Conservation (phyloP, 2,888 invertebrate species). For the Sarcophaga variegata region DNA sequence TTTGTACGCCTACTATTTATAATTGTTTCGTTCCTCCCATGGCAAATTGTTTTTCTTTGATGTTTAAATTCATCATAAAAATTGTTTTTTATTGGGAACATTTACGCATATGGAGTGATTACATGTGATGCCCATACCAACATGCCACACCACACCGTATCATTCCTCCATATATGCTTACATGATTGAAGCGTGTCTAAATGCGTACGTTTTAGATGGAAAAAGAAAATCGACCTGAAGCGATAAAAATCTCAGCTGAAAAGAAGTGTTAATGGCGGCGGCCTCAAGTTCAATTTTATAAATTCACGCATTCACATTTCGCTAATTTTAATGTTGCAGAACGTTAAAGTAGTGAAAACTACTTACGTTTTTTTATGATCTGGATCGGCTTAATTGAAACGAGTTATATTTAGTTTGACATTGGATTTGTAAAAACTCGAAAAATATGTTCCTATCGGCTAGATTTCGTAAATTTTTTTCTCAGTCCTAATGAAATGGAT, state of each 20-base stretch:
- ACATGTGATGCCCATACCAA: background rate
- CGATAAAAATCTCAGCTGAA: slow-evolving; percentile 49
- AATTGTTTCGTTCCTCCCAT: background rate
- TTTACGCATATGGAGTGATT: background rate
- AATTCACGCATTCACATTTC: slow-evolving; percentile 76
- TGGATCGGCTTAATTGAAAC: background rate
- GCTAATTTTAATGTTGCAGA: slow-evolving; percentile 77
- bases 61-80: slow-evolving; percentile 32
- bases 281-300: slow-evolving; percentile 77
- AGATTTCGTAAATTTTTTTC: too few relatives aligned
- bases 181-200: slow-evolving; percentile 57
- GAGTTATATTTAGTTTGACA: slow-evolving; percentile 11
- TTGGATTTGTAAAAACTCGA: background rate
- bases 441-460: background rate
- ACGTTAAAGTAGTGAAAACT: slow-evolving; percentile 75
- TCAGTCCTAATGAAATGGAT: too few relatives aligned
- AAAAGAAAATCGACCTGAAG: slow-evolving; percentile 5
- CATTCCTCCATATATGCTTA: background rate
- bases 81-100: slow-evolving; percentile 8
- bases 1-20: background rate
- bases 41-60: slow-evolving; percentile 21
- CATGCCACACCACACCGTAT: too few relatives aligned
- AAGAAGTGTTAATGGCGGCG: slow-evolving; percentile 75
- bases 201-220: slow-evolving; percentile 44
- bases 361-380: background rate